These are phyloP conservation scores for Helostoma temminkii DNA, from an alignment of 2,797 vertebrate species.

Conservation along the genomic window DNA sequence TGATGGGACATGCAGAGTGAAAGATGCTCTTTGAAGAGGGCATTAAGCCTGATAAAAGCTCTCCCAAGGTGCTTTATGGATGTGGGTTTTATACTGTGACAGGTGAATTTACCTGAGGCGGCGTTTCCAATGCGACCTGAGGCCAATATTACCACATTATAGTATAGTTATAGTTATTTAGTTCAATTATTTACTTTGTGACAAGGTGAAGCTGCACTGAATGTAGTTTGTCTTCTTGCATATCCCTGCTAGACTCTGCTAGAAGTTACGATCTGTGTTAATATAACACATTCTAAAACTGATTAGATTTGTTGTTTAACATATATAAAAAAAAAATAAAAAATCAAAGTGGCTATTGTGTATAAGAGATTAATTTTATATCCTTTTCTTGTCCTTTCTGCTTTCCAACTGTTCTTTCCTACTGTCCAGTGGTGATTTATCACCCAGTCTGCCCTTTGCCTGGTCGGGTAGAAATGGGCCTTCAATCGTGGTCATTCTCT, in stretches of 20 bases:
- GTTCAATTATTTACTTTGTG: slow-evolving; percentile 63
- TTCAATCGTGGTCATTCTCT: slow-evolving; percentile 69
- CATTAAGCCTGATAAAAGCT: slow-evolving; percentile 72
- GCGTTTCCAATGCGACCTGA: slow-evolving; percentile 54
- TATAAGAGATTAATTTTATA: slow-evolving; percentile 43
- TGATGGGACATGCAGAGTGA: slow-evolving; percentile 69
- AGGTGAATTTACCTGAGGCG: slow-evolving; percentile 66
- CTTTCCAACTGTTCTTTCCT: slow-evolving; percentile 63
- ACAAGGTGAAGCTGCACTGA: slow-evolving; percentile 42
- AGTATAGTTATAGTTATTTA: slow-evolving; percentile 57
- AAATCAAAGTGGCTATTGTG: slow-evolving; percentile 39
- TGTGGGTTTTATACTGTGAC: slow-evolving; percentile 50
- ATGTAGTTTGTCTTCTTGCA: slow-evolving; percentile 37
- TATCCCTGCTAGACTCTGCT: slow-evolving; percentile 24
- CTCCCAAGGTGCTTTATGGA: slow-evolving; percentile 54
- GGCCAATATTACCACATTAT: slow-evolving; percentile 55
- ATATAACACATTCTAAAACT: slow-evolving; percentile 19
- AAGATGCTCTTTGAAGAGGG: slow-evolving; percentile 64
- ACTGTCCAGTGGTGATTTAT: slow-evolving; percentile 75
- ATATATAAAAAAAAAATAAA: slow-evolving; percentile 36
- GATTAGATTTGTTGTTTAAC: slow-evolving; percentile 29
- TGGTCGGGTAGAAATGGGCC: slow-evolving; percentile 66
- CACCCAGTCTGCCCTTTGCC: slow-evolving; percentile 73
- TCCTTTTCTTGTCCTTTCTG: slow-evolving; percentile 59
- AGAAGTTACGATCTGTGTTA: slow-evolving; percentile 32